phyloP scores from a whole-genome alignment of 2,797 vertebrate genomes.

The Schizopygopsis pylzovi region DNA sequence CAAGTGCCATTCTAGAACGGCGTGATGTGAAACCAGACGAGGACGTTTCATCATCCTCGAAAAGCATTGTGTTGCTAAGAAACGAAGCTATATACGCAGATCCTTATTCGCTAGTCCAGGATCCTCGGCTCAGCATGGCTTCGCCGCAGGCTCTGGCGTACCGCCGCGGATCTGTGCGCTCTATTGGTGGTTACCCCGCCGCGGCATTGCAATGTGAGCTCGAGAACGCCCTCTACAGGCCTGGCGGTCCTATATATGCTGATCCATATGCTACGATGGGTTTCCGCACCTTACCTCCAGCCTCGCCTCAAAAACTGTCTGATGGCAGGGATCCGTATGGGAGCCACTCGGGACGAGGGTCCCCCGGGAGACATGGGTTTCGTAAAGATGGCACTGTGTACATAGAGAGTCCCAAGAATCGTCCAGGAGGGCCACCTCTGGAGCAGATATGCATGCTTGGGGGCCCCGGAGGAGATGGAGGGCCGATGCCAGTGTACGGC shows the following conservation, averaged over 20 bases:
- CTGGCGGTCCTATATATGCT: constrained; percentile 81
- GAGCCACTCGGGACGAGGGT: constrained; percentile 86
- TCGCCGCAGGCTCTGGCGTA: constrained; percentile 90
- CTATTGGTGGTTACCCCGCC: constrained; percentile 91
- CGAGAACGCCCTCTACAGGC: constrained; percentile 90
- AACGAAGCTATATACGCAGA: constrained; percentile 93
- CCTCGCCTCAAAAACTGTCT: constrained; percentile 91
- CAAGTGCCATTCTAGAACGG: constrained; percentile 96
- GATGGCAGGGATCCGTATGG: constrained; percentile 86
- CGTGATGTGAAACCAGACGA: constrained; percentile 95
- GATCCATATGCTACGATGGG: constrained; percentile 76
- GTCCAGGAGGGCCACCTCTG: constrained; percentile 66
- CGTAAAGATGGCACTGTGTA: constrained; percentile 92
- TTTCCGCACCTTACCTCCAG: constrained; percentile 85
- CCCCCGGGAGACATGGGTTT: constrained; percentile 89
- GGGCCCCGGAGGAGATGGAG: constrained; percentile 71
- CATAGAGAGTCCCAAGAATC: constrained; percentile 86
- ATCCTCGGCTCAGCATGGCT: constrained; percentile 88
- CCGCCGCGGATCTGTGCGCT: constrained; percentile 89
- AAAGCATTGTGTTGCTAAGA: constrained; percentile 91
- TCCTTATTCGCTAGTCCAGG: constrained; percentile 89
- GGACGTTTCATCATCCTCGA: constrained; percentile 81
- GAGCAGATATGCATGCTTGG: constrained; percentile 89
- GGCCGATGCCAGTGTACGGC: constrained; percentile 74
- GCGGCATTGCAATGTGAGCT: constrained; percentile 91